Conservation (phyloP, 2,888 invertebrate genomes). For the Callimorpha dominula region DNA sequence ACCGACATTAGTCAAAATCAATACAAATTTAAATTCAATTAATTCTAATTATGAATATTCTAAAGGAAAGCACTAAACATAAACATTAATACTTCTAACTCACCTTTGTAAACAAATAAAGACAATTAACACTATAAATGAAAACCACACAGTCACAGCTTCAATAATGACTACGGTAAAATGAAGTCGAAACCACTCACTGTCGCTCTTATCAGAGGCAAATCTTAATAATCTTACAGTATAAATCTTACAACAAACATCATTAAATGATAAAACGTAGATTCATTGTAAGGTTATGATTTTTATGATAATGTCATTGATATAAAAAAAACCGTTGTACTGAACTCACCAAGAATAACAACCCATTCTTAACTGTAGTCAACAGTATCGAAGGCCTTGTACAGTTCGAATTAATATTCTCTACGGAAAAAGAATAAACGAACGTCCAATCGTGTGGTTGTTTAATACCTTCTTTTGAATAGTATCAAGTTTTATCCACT, state of each 20-base stretch:
- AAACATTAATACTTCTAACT: slow-evolving; percentile 16
- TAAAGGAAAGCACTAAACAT: slow-evolving; percentile 11
- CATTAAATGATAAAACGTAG: neutral
- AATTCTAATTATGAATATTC: neutral
- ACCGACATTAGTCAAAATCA: neutral
- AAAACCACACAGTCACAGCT: slow-evolving; percentile 29
- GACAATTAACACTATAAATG: slow-evolving; percentile 7
- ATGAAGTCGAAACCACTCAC: slow-evolving; percentile 18
- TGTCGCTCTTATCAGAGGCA: slow-evolving; percentile 20
- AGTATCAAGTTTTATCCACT: neutral
- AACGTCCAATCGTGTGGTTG: neutral
- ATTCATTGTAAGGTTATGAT: slow-evolving; percentile 13
- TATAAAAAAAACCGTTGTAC: neutral
- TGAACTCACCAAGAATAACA: neutral
- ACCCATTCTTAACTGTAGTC: neutral
- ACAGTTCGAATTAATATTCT: neutral
- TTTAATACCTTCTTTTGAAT: neutral
- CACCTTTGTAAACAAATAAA: slow-evolving; percentile 23
- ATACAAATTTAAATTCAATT: neutral
- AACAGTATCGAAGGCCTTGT: neutral
- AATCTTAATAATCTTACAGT: too few relatives aligned
- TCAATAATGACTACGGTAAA: slow-evolving; percentile 34
- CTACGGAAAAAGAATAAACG: neutral
- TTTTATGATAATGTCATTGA: neutral
- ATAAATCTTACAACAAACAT: slow-evolving; percentile 16